These are phyloP conservation scores for Phycodurus eques DNA, from an alignment of 2,113 vertebrate species.

Conservation along the genomic window DNA sequence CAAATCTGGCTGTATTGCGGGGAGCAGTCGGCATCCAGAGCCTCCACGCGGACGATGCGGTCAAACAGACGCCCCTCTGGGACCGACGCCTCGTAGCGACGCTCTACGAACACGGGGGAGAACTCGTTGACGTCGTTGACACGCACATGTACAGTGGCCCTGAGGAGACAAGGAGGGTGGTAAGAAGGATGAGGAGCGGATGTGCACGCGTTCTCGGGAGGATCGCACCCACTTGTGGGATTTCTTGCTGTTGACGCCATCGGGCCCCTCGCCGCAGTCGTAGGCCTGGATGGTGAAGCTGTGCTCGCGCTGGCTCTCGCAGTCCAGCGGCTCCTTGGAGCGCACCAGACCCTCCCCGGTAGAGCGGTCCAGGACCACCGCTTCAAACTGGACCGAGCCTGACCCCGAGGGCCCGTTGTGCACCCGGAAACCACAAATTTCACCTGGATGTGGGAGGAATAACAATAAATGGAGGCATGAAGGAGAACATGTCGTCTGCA, in stretches of 20 bases:
- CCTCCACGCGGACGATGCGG: constrained; percentile 90
- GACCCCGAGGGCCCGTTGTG: constrained; percentile 81
- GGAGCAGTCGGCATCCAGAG: constrained; percentile 93
- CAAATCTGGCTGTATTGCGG: constrained; percentile 99
- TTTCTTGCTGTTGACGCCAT: constrained; percentile 94
- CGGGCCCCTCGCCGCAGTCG: constrained; percentile 94
- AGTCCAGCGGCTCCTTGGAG: constrained; percentile 93
- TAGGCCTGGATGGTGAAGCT: constrained; percentile 98
- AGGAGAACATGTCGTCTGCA: too few species aligned
- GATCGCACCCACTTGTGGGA: constrained; percentile 89
- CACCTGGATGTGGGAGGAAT: constrained; percentile 70
- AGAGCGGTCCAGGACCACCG: constrained; percentile 92
- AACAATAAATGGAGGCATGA: neutral
- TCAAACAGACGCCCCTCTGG: constrained; percentile 93
- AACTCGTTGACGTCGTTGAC: constrained; percentile 98
- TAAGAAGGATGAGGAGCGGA: neutral
- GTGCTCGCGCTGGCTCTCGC: constrained; percentile 94
- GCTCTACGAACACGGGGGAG: constrained; percentile 93
- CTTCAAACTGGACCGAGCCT: constrained; percentile 90
- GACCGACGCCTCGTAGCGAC: constrained; percentile 86
- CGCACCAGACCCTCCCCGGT: constrained; percentile 95
- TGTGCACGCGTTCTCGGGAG: neutral
- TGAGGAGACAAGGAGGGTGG: constrained; percentile 46
- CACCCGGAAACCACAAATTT: constrained; percentile 96
- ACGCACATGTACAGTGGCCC: constrained; percentile 93